Conservation (phyloP, 2,888 invertebrate species). For the Troides oblongomaculatus region DNA sequence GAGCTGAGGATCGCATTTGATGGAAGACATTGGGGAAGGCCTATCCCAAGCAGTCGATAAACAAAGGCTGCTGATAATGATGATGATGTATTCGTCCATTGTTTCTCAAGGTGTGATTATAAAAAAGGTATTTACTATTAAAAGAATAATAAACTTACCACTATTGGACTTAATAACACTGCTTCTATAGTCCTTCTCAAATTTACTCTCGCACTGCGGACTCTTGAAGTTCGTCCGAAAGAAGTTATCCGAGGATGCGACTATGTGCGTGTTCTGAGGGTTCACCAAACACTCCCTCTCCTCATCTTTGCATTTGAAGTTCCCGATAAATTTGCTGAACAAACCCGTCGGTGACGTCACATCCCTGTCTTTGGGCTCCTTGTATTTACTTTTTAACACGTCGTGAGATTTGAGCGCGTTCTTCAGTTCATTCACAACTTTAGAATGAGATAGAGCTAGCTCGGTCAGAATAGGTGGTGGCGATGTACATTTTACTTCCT, state of each 20-base stretch:
- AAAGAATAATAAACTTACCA: slow-evolving; percentile 52
- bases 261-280: slow-evolving; percentile 57
- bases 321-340: slow-evolving; percentile 72
- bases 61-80: too few relatives aligned
- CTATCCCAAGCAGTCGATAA: too few relatives aligned
- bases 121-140: too few relatives aligned
- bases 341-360: slow-evolving; percentile 63
- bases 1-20: too few relatives aligned
- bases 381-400: slow-evolving; percentile 51
- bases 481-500: slow-evolving; percentile 51
- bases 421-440: slow-evolving; percentile 72
- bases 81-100: too few relatives aligned
- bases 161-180: slow-evolving; percentile 66
- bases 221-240: slow-evolving; percentile 73
- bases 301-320: slow-evolving; percentile 68
- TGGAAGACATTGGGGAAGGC: too few relatives aligned
- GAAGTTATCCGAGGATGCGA: slow-evolving; percentile 74
- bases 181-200: slow-evolving; percentile 65
- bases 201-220: slow-evolving; percentile 55
- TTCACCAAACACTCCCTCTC: slow-evolving; percentile 66
- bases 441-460: slow-evolving; percentile 69
- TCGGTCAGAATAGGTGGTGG: slow-evolving; percentile 64
- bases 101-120: too few relatives aligned
- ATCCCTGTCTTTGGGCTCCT: slow-evolving; percentile 47
- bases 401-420: slow-evolving; percentile 73